Conservation (phyloP, 2,113 vertebrate species). For the Illadopsis cleaveri region DNA sequence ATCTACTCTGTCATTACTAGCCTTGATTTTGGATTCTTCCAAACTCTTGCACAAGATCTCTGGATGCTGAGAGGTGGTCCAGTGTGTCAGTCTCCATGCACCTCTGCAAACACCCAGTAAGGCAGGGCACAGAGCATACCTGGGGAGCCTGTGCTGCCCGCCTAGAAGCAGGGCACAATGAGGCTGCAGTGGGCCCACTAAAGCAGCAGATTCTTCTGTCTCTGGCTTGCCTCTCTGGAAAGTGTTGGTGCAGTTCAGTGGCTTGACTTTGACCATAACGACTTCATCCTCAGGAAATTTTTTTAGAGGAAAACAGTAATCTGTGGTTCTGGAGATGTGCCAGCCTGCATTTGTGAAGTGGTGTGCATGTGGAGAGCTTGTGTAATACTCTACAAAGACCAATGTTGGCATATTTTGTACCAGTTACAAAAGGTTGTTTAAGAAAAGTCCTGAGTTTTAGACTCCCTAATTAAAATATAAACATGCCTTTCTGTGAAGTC, state of each 20-base stretch:
- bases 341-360: background rate
- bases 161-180: accelerated
- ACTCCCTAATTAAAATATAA: background rate
- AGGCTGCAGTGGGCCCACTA: background rate
- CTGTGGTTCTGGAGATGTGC: background rate
- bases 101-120: accelerated
- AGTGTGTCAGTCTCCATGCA: accelerated
- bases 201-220: background rate
- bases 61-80: background rate
- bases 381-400: background rate
- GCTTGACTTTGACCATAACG: background rate
- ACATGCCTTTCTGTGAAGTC: background rate
- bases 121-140: background rate
- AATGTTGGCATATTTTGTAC: accelerated
- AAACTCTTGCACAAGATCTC: background rate
- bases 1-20: background rate
- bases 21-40: background rate
- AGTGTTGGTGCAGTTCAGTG: background rate
- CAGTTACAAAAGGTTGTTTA: background rate
- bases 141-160: background rate
- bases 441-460: background rate
- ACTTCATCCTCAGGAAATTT: background rate
- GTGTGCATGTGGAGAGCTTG: background rate
- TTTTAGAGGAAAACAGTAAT: background rate
- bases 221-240: background rate